These are phyloP conservation scores for Hirtodrosophila histrioides DNA, from an alignment of 2,888 invertebrate genomes.

Conservation along the genomic window DNA sequence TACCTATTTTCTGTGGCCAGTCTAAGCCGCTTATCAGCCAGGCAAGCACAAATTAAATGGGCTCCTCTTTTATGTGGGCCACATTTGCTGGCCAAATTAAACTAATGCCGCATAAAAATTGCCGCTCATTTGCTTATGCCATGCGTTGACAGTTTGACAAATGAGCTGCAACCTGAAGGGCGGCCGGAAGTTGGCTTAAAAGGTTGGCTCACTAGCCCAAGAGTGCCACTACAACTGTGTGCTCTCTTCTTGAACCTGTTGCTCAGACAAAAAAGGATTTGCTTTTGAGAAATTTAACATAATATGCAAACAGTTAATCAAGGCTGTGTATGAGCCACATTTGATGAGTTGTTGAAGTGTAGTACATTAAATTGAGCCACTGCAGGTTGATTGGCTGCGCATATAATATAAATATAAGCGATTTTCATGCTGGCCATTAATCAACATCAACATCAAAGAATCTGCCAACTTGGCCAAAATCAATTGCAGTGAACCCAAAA, in stretches of 20 bases:
- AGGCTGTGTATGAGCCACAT: constrained; percentile 36
- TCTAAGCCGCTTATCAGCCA: constrained; percentile 49
- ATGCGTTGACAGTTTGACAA: constrained; percentile 66
- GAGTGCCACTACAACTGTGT: too few relatives aligned
- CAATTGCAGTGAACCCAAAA: constrained; percentile 54
- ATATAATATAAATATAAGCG: constrained; percentile 19
- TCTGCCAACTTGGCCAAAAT: constrained; percentile 54
- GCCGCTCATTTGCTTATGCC: constrained; percentile 57
- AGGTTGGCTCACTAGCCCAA: too few relatives aligned
- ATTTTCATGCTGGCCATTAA: constrained; percentile 53
- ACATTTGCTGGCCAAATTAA: constrained; percentile 57
- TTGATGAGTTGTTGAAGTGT: constrained; percentile 1
- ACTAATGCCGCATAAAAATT: constrained; percentile 69
- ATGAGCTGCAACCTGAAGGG: constrained; percentile 37
- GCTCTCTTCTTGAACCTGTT: constrained; percentile 10
- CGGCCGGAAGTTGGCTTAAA: constrained; percentile 2
- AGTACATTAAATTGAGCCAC: constrained; percentile 16
- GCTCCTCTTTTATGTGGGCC: constrained; percentile 13
- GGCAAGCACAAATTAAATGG: constrained; percentile 41
- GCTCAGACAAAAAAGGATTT: constrained; percentile 7
- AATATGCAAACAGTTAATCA: constrained; percentile 68
- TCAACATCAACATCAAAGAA: constrained; percentile 47
- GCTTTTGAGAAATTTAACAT: constrained; percentile 44
- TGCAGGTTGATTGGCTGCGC: constrained; percentile 19
- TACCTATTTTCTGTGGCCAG: constrained; percentile 9